Percentiles rank a stretch among this genome's conserved stretches.
phyloP scores from a whole-genome alignment of 2,888 invertebrate species.

The Oligia latruncula region DNA sequence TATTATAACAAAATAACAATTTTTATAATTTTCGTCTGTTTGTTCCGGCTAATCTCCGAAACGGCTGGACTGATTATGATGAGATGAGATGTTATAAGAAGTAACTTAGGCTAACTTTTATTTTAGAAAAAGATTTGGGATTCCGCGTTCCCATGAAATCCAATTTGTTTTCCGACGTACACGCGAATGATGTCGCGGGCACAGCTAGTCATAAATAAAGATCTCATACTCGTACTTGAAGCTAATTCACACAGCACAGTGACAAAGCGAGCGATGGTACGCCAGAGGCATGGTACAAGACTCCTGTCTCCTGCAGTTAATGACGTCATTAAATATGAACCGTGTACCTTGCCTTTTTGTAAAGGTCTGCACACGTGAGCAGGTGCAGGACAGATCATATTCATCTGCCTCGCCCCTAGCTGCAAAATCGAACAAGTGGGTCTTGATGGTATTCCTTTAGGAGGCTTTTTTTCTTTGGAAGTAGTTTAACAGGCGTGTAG shows the following conservation, averaged over 20 bases:
- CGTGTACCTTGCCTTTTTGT: slow-evolving; percentile 69
- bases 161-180: not conserved
- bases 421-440: slow-evolving; percentile 59
- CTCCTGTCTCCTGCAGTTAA: slow-evolving; percentile 84
- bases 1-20: no score
- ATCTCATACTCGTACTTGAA: slow-evolving; percentile 47
- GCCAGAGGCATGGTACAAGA: slow-evolving; percentile 75
- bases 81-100: not conserved
- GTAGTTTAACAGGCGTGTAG: not conserved
- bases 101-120: not conserved
- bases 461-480: slow-evolving; percentile 25
- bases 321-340: slow-evolving; percentile 89
- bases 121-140: not conserved
- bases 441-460: slow-evolving; percentile 42
- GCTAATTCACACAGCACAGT: slow-evolving; percentile 65
- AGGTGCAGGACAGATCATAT: slow-evolving; percentile 63
- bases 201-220: slow-evolving; percentile 41
- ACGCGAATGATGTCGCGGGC: not conserved
- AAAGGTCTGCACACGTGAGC: slow-evolving; percentile 57
- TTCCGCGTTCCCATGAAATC: not conserved
- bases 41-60: not conserved
- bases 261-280: slow-evolving; percentile 70
- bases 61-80: no score
- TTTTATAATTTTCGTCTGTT: not conserved
- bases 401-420: slow-evolving; percentile 60